Conservation (phyloP, 2,797 vertebrate genomes). For the Anas acuta region DNA sequence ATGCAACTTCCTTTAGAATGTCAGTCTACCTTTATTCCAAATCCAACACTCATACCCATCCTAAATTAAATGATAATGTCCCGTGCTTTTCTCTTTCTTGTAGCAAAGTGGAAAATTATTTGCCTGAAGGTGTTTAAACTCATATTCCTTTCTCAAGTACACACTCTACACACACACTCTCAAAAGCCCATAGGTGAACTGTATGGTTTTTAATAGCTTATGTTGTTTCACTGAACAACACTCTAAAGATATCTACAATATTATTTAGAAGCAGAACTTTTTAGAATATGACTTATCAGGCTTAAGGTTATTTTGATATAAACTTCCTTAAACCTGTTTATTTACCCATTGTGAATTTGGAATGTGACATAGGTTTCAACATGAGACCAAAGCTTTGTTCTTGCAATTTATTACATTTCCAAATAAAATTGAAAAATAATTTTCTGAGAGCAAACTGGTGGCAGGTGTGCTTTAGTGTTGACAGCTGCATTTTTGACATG, state of each 20-base stretch:
- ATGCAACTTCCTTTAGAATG: background rate
- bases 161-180: accelerated
- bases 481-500: conserved; percentile 77
- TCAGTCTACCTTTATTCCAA: background rate
- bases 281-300: background rate
- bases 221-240: background rate
- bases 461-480: conserved; percentile 75
- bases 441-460: conserved; percentile 66
- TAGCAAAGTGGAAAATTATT: background rate
- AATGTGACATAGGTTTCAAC: background rate
- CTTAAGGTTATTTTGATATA: background rate
- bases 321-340: background rate
- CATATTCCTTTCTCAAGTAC: background rate
- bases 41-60: background rate
- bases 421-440: conserved; percentile 70
- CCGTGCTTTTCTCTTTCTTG: background rate
- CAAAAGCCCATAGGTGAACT: accelerated
- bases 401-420: conserved; percentile 51
- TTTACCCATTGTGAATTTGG: conserved; percentile 14
- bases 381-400: conserved; percentile 38
- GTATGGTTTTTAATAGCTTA: background rate
- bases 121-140: background rate
- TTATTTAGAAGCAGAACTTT: background rate
- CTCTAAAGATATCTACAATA: background rate
- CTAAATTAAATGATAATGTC: background rate